Conservation (phyloP, 2,888 invertebrate species). For the Ectemnius continuus region DNA sequence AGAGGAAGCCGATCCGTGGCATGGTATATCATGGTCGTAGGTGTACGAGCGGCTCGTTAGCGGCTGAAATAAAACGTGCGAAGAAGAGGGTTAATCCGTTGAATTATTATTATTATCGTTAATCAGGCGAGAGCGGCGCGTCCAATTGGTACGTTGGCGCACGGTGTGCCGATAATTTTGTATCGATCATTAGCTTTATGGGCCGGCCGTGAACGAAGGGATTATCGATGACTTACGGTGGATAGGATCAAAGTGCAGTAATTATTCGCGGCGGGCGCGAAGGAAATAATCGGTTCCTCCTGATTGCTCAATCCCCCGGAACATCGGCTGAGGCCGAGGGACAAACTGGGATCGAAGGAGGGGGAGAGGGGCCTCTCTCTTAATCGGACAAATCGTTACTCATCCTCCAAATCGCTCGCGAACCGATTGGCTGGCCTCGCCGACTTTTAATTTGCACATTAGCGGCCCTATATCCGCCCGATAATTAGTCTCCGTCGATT, state of each 20-base stretch:
- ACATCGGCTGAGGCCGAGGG: no score
- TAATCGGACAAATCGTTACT: constrained; percentile 68
- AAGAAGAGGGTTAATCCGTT: constrained; percentile 42
- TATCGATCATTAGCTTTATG: constrained; percentile 61
- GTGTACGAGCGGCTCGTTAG: constrained; percentile 28
- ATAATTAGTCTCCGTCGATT: constrained; percentile 66
- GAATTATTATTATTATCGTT: constrained; percentile 61
- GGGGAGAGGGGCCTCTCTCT: constrained; percentile 36
- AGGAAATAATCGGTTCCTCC: constrained; percentile 61
- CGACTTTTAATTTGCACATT: constrained; percentile 65
- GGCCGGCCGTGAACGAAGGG: constrained; percentile 29
- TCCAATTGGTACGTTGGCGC: constrained; percentile 51
- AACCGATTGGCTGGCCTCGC: constrained; percentile 32
- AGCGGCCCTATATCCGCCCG: constrained; percentile 47
- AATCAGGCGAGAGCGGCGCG: constrained; percentile 40
- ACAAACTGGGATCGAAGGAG: constrained; percentile 11
- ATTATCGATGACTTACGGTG: constrained; percentile 61
- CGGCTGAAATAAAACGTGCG: constrained; percentile 15
- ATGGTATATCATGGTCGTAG: not conserved
- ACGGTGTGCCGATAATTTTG: constrained; percentile 57
- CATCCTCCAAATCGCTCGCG: constrained; percentile 50
- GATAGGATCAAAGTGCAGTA: constrained; percentile 60
- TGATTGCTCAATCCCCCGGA: constrained; percentile 68
- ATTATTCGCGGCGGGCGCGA: constrained; percentile 58
- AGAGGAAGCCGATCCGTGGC: not conserved